phyloP scores from a whole-genome alignment of 2,797 vertebrate genomes.

The Rhinoraja longicauda region DNA sequence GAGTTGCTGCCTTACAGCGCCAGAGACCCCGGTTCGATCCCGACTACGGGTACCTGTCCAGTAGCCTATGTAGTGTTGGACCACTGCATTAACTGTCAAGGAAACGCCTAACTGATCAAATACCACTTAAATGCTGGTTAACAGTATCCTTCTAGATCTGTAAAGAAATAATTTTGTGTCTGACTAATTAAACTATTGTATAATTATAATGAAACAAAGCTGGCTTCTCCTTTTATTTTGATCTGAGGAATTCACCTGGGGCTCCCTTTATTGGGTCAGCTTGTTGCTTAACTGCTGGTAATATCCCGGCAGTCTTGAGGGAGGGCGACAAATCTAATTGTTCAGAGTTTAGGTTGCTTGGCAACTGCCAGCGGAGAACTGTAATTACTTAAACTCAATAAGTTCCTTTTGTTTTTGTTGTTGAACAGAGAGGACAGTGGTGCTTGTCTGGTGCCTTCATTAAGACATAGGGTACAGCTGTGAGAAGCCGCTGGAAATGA shows the following conservation, averaged over 20 bases:
- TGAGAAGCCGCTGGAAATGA: not conserved
- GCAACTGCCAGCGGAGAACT: slow-evolving; percentile 72
- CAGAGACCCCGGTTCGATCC: too few species aligned
- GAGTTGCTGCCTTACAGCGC: too few species aligned
- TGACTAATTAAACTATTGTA: slow-evolving; percentile 35
- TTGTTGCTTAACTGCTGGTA: slow-evolving; percentile 79
- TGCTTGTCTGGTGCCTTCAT: slow-evolving; percentile 18
- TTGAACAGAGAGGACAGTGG: slow-evolving; percentile 33
- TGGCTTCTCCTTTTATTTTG: slow-evolving; percentile 21
- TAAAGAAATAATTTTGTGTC: slow-evolving; percentile 26
- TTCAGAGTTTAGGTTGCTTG: slow-evolving; percentile 74
- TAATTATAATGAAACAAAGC: slow-evolving; percentile 29
- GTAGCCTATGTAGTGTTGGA: not conserved
- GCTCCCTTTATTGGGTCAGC: slow-evolving; percentile 70
- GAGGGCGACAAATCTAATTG: slow-evolving; percentile 77
- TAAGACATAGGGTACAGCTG: slow-evolving; percentile 32
- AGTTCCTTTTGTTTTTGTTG: slow-evolving; percentile 1
- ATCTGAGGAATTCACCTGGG: slow-evolving; percentile 60
- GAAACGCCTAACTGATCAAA: not conserved
- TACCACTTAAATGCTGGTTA: slow-evolving; percentile 19
- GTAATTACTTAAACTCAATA: slow-evolving; percentile 39
- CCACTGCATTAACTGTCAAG: not conserved
- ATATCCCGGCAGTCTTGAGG: slow-evolving; percentile 76
- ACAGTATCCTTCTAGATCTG: not conserved
- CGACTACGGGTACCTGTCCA: too few species aligned